phyloP scores from a whole-genome alignment of 2,888 invertebrate genomes.

The Xylota segnis region DNA sequence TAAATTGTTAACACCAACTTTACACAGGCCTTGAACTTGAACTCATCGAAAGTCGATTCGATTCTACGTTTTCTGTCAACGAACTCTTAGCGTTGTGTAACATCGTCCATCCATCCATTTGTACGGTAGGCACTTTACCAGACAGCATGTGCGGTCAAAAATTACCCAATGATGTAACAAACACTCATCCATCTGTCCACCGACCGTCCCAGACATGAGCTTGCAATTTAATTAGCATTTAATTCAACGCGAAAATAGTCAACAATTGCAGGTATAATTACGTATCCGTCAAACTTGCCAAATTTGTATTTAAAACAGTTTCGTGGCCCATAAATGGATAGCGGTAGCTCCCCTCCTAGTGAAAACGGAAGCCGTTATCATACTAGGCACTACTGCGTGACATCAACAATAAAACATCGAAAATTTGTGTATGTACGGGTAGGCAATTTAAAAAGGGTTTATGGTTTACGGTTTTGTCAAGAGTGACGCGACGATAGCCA shows the following conservation, averaged over 20 bases:
- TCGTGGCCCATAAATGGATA: slow-evolving; percentile 53
- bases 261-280: slow-evolving; percentile 46
- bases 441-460: slow-evolving; percentile 22
- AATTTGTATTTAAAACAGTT: slow-evolving; percentile 67
- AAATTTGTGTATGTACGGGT: background rate
- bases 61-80: slow-evolving; percentile 15
- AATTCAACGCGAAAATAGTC: slow-evolving; percentile 29
- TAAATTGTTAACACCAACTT: background rate
- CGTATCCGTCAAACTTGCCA: slow-evolving; percentile 40
- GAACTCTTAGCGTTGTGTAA: slow-evolving; percentile 4
- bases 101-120: background rate
- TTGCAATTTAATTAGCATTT: slow-evolving; percentile 60
- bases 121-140: background rate
- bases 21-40: slow-evolving; percentile 33
- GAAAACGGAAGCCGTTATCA: slow-evolving; percentile 68
- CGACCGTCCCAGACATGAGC: slow-evolving; percentile 43
- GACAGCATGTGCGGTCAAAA: slow-evolving; percentile 23
- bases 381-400: slow-evolving; percentile 51
- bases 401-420: slow-evolving; percentile 32
- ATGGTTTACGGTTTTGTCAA: slow-evolving; percentile 56
- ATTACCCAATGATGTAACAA: slow-evolving; percentile 40
- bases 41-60: slow-evolving; percentile 7
- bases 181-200: slow-evolving; percentile 16
- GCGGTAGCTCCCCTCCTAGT: slow-evolving; percentile 10
- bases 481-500: slow-evolving; percentile 42